phyloP scores from a whole-genome alignment of 2,797 vertebrate species.

The Petrocephalus schoutedeni region DNA sequence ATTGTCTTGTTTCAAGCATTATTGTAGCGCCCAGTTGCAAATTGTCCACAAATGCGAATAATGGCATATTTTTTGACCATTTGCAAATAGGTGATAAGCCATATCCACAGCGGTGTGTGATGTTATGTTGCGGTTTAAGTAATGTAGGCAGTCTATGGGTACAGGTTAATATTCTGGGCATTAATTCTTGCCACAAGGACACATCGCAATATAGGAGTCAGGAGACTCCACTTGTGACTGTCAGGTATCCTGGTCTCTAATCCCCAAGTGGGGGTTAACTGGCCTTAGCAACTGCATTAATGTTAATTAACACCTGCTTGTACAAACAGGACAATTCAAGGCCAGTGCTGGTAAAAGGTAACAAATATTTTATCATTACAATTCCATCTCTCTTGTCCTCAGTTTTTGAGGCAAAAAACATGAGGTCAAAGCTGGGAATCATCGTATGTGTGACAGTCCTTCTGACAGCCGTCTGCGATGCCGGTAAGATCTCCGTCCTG shows the following conservation, averaged over 20 bases:
- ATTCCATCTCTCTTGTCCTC: conserved; percentile 25
- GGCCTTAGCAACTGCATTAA: not conserved
- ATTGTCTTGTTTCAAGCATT: not conserved
- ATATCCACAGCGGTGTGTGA: not conserved
- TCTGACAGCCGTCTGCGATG: conserved; percentile 30
- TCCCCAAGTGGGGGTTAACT: not conserved
- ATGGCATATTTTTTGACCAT: not conserved
- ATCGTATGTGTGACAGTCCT: conserved; percentile 41
- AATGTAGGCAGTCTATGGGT: not conserved
- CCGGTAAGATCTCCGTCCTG: conserved; percentile 52
- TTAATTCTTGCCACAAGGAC: not conserved
- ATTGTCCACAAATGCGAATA: not conserved
- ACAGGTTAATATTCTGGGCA: not conserved
- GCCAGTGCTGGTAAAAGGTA: not conserved
- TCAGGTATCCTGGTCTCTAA: not conserved
- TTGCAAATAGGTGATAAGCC: not conserved
- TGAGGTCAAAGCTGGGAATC: conserved; percentile 42
- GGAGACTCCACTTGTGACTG: not conserved
- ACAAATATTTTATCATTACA: not conserved
- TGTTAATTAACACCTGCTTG: not conserved
- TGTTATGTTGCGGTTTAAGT: not conserved
- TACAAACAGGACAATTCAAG: not conserved
- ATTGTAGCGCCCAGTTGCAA: not conserved
- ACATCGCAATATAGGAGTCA: not conserved
- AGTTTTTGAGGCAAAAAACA: conserved; percentile 36